Evolutionary conservation across 2,797 vertebrate genomes (phyloP).

Genomic region (Hipposideros larvatus): DNA sequence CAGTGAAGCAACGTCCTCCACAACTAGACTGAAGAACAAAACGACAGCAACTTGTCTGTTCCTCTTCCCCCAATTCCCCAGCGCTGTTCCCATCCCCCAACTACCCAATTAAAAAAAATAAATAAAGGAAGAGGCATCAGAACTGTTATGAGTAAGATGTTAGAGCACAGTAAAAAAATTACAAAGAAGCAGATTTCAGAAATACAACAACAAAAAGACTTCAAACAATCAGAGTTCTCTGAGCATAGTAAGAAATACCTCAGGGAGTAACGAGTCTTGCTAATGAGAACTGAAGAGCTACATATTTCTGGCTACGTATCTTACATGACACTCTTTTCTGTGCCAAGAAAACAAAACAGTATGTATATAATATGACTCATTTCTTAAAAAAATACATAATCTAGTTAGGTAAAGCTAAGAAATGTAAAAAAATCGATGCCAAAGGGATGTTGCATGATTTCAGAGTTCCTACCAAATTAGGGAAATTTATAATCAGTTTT

Average conservation of each 20-base stretch:
- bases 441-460: conserved; percentile 17
- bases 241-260: background rate
- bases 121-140: background rate
- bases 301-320: background rate
- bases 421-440: conserved; percentile 25
- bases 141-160: background rate
- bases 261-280: background rate
- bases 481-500: conserved; percentile 36
- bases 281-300: conserved; percentile 49
- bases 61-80: too few species aligned
- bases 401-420: conserved; percentile 29
- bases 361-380: background rate
- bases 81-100: too few species aligned
- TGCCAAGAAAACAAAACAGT: background rate
- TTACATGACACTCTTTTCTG: background rate
- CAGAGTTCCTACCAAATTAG: conserved; percentile 37
- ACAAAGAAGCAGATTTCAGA: background rate
- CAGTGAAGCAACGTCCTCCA: too few species aligned
- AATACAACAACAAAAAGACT: background rate
- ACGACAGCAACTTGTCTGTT: too few species aligned
- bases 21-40: too few species aligned
- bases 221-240: conserved; percentile 1
- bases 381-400: conserved; percentile 3
- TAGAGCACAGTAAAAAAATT: background rate
- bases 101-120: too few species aligned